Evolutionary conservation across 2,797 vertebrate genomes (phyloP).

Genomic region (Poecilia wingei): DNA sequence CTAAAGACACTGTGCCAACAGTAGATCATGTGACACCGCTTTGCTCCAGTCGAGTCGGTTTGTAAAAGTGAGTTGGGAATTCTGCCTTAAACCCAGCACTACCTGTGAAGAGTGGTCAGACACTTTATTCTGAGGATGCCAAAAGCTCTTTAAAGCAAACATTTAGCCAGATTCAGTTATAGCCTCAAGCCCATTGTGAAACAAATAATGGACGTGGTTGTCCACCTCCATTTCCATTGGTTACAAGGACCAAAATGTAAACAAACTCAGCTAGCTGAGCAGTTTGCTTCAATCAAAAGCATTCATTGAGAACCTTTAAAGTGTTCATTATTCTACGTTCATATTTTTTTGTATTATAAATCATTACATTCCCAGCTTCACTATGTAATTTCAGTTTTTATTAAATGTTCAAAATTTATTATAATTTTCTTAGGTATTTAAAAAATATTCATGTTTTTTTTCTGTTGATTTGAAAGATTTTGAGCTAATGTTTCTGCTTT

Average conservation of each 20-base stretch:
- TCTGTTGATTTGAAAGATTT: conserved; percentile 65
- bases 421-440: conserved; percentile 59
- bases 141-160: conserved; percentile 65
- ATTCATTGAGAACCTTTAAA: conserved; percentile 76
- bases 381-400: conserved; percentile 52
- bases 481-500: conserved; percentile 68
- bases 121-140: conserved; percentile 72
- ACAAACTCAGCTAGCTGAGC: conserved; percentile 73
- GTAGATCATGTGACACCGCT: conserved; percentile 54
- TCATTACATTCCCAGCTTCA: conserved; percentile 78
- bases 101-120: conserved; percentile 76
- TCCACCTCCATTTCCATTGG: conserved; percentile 73
- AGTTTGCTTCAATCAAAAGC: conserved; percentile 76
- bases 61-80: conserved; percentile 70
- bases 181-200: conserved; percentile 76
- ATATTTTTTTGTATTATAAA: conserved; percentile 55
- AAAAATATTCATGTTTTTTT: conserved; percentile 55
- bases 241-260: conserved; percentile 84
- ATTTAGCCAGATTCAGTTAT: conserved; percentile 63
- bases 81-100: conserved; percentile 84
- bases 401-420: conserved; percentile 57
- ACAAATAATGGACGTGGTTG: conserved; percentile 67
- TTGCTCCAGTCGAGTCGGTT: conserved; percentile 66
- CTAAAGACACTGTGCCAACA: conserved; percentile 66
- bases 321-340: conserved; percentile 57